Evolutionary conservation across 2,113 vertebrate genomes (phyloP).

Genomic region (Sylvilagus bachmani): DNA sequence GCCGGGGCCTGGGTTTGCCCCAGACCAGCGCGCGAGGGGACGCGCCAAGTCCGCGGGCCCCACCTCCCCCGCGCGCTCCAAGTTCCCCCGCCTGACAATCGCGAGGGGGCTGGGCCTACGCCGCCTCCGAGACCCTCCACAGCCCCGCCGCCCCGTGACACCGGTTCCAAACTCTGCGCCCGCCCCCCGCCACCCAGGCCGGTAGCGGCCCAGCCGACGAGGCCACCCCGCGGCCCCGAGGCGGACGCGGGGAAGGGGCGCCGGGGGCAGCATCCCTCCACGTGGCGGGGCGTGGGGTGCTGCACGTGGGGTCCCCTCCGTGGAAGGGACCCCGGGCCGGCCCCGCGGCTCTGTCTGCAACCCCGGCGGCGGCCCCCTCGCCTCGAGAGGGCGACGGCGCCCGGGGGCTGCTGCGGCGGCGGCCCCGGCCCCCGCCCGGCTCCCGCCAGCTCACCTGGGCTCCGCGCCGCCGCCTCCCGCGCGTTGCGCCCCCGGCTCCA

Average conservation of each 20-base stretch:
- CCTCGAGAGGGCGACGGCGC: neutral
- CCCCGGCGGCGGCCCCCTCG: neutral
- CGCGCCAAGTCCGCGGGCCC: neutral
- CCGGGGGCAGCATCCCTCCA: slow-evolving; percentile 49
- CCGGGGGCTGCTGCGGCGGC: neutral
- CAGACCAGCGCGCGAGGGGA: neutral
- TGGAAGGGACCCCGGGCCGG: neutral
- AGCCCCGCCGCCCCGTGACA: slow-evolving; percentile 22
- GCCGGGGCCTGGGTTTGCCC: slow-evolving; percentile 2
- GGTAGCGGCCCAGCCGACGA: slow-evolving; percentile 42
- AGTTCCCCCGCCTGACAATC: slow-evolving; percentile 65
- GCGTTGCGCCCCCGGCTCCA: slow-evolving; percentile 67
- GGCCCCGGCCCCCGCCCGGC: neutral
- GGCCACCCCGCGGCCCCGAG: neutral
- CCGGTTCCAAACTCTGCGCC: slow-evolving; percentile 54
- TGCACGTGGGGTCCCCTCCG: slow-evolving; percentile 66
- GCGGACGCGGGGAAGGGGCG: slow-evolving; percentile 8
- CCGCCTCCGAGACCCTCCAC: neutral
- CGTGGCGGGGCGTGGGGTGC: slow-evolving; percentile 74
- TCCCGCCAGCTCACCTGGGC: slow-evolving; percentile 71
- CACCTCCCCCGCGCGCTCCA: neutral
- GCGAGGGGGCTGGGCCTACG: slow-evolving; percentile 64
- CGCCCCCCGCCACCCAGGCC: neutral
- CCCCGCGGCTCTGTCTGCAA: slow-evolving; percentile 52
- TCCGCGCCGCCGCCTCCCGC: slow-evolving; percentile 63